Conservation (phyloP, 2,888 invertebrate species). For the Neria commutata region DNA sequence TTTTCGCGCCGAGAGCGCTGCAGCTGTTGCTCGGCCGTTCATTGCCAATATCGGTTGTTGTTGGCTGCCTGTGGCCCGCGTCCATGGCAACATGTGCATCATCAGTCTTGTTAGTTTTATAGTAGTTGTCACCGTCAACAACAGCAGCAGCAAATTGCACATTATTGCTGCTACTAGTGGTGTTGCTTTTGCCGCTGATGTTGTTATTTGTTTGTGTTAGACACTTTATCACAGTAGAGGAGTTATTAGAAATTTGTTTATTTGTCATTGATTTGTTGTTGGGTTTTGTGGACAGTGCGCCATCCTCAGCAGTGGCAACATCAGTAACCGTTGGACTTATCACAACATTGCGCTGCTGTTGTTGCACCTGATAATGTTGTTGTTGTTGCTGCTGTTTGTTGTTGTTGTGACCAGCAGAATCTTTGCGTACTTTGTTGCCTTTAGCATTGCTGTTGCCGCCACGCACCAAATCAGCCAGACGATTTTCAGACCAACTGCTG, state of each 20-base stretch:
- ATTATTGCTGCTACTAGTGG: conserved; percentile 25
- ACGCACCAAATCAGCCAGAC: conserved; percentile 80
- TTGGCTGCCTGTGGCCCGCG: conserved; percentile 28
- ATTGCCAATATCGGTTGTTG: conserved; percentile 46
- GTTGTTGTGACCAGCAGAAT: conserved; percentile 44
- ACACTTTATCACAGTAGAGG: conserved; percentile 63
- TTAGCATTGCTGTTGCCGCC: conserved; percentile 61
- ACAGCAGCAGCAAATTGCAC: conserved; percentile 24
- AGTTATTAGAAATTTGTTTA: conserved; percentile 57
- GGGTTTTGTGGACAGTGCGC: conserved; percentile 64
- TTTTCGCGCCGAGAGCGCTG: conserved; percentile 30
- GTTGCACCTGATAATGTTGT: conserved; percentile 35
- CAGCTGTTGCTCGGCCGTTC: conserved; percentile 23
- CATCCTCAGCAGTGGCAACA: conserved; percentile 49
- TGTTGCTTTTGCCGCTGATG: conserved; percentile 36
- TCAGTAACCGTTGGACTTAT: conserved; percentile 48
- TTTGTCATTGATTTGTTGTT: conserved; percentile 38
- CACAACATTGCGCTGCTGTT: conserved; percentile 36
- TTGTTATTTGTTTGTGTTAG: conserved; percentile 59
- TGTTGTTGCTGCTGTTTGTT: conserved; percentile 44
- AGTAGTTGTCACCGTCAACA: conserved; percentile 69
- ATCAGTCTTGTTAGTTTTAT: conserved; percentile 73
- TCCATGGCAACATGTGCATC: conserved; percentile 52
- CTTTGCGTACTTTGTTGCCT: conserved; percentile 57
- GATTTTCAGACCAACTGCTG: conserved; percentile 66